Evolutionary conservation across 1,140 invertebrate species (phyloP).

Genomic region (Polypedilum vanderplanki): DNA sequence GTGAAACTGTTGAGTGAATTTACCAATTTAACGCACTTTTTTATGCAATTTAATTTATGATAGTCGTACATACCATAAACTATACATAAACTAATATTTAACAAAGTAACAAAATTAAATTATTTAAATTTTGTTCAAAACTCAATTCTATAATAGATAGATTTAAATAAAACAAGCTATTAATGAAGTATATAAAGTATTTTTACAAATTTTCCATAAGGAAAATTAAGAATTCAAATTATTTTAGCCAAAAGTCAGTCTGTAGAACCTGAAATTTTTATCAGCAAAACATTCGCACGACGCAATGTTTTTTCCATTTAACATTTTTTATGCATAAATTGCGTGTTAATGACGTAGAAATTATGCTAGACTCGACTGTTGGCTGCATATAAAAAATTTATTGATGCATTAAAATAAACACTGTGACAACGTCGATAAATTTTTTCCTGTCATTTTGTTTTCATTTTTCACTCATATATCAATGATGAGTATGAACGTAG

Average conservation of each 20-base stretch:
- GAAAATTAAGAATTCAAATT: too few species aligned
- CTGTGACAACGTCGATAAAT: slow-evolving; percentile 10
- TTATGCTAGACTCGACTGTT: not conserved
- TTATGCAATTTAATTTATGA: not conserved
- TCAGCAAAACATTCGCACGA: not conserved
- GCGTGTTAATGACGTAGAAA: slow-evolving; percentile 11
- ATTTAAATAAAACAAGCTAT: too few species aligned
- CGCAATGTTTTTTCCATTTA: slow-evolving; percentile 1
- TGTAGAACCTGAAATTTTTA: not conserved
- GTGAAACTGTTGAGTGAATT: not conserved
- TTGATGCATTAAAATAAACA: slow-evolving; percentile 19
- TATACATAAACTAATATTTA: too few species aligned
- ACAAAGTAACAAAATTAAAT: too few species aligned
- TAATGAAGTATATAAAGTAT: too few species aligned
- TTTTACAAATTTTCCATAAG: too few species aligned
- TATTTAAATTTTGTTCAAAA: too few species aligned
- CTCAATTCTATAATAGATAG: too few species aligned
- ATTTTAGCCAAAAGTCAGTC: too few species aligned
- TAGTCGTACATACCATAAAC: too few species aligned
- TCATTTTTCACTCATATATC: too few species aligned
- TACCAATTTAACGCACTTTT: not conserved
- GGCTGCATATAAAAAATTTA: not conserved
- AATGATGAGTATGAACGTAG: too few species aligned
- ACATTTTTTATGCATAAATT: slow-evolving; percentile 1
- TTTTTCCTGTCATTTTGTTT: not conserved